Percentiles rank a stretch among this genome's conserved stretches.
These are phyloP conservation scores for Haliclystus octoradiatus DNA, from an alignment of 30 jellyfish, hydroid and myxozoan species.

Conservation along the genomic window DNA sequence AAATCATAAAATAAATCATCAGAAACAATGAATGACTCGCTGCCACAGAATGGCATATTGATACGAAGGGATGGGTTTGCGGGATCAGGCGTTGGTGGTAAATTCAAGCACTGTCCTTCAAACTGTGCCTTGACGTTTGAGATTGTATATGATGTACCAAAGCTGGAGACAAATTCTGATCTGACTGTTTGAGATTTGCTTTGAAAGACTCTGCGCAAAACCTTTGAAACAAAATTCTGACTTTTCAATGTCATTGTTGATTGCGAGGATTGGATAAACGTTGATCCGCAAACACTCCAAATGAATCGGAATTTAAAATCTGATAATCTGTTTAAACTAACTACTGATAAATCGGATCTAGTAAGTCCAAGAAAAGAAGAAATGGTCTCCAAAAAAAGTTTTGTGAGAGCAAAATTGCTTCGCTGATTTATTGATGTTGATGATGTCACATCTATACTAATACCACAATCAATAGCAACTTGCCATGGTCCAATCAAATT, in stretches of 20 bases:
- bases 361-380: neutral
- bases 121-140: conserved; percentile 42
- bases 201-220: conserved; percentile 3
- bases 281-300: conserved; percentile 60
- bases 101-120: conserved; percentile 50
- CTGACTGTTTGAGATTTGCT: neutral
- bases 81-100: conserved; percentile 55
- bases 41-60: conserved; percentile 40
- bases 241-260: conserved; percentile 11
- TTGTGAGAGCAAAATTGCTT: neutral
- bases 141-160: conserved; percentile 24
- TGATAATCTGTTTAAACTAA: neutral
- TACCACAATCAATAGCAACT: conserved; percentile 20
- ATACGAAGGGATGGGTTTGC: conserved; percentile 4
- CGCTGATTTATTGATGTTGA: neutral
- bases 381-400: neutral
- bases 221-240: conserved; percentile 13
- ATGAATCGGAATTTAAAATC: conserved; percentile 4
- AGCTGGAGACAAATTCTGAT: conserved; percentile 7
- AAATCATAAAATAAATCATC: conserved; percentile 53
- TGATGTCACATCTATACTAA: neutral
- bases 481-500: conserved; percentile 20
- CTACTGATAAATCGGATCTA: conserved; percentile 16
- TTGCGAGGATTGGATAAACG: conserved; percentile 5
- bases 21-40: conserved; percentile 18